Evolutionary conservation across 2,113 vertebrate genomes (phyloP).

Genomic region (Cyanoramphus novaezelandiae): DNA sequence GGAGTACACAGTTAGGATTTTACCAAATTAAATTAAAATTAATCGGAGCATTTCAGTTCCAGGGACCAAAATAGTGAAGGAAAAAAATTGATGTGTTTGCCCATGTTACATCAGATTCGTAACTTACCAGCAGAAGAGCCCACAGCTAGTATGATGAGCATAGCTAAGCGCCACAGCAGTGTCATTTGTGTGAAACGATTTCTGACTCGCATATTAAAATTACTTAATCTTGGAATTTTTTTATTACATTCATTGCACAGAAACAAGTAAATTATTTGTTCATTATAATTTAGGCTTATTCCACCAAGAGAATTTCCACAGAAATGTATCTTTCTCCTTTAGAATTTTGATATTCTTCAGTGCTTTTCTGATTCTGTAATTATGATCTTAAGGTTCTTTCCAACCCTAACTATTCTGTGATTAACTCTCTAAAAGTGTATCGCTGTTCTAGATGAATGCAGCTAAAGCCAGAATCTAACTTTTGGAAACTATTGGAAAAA

Average conservation of each 20-base stretch:
- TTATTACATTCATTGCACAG: neutral
- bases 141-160: neutral
- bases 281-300: neutral
- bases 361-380: neutral
- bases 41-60: conserved; percentile 30
- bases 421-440: neutral
- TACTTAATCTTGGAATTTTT: neutral
- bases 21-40: conserved; percentile 44
- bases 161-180: conserved; percentile 17
- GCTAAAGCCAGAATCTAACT: neutral
- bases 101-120: conserved; percentile 33
- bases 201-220: neutral
- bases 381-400: neutral
- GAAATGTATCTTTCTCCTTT: neutral
- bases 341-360: neutral
- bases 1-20: neutral
- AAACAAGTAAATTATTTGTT: conserved; percentile 12
- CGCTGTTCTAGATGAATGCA: neutral
- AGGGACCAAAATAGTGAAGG: conserved; percentile 30
- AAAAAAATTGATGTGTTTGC: conserved; percentile 22
- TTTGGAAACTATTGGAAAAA: neutral
- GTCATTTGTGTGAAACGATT: neutral
- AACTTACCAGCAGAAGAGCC: conserved; percentile 27
- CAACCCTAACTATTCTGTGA: neutral
- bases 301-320: neutral